Evolutionary conservation across 2,797 vertebrate genomes (phyloP).

Genomic region (Melanogrammus aeglefinus): DNA sequence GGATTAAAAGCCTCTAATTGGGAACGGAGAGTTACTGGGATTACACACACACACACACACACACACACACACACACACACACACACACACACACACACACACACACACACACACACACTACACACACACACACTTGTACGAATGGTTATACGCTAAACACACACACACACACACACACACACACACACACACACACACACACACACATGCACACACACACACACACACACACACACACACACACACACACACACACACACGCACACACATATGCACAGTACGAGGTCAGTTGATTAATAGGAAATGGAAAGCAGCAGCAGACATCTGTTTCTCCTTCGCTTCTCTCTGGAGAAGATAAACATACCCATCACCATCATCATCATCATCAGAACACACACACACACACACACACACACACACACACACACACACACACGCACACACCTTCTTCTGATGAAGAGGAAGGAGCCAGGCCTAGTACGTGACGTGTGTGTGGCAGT

Average conservation of each 20-base stretch:
- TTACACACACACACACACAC: slow-evolving; percentile 31
- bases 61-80: slow-evolving; percentile 14
- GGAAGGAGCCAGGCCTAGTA: too few species aligned
- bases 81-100: slow-evolving; percentile 10
- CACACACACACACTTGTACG: too few species aligned
- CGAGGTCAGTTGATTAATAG: slow-evolving; percentile 50
- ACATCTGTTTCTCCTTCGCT: slow-evolving; percentile 29
- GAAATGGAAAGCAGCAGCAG: slow-evolving; percentile 29
- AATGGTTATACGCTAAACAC: too few species aligned
- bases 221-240: slow-evolving; percentile 7
- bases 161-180: too few species aligned
- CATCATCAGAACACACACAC: background rate
- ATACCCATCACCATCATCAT: slow-evolving; percentile 5
- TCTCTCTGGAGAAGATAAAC: background rate
- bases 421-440: background rate
- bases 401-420: background rate
- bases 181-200: too few species aligned
- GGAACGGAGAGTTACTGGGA: slow-evolving; percentile 56
- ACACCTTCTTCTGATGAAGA: background rate
- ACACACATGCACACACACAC: too few species aligned
- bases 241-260: slow-evolving; percentile 15
- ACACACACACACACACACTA: too few species aligned
- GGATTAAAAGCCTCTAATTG: slow-evolving; percentile 64
- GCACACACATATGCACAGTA: slow-evolving; percentile 9
- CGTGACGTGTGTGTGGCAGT: too few species aligned